A percentile compares a stretch with the other conserved stretches of the same genome.
phyloP scores from a whole-genome alignment of 1,140 invertebrate genomes.

The Pseudomyrmex concolor region DNA sequence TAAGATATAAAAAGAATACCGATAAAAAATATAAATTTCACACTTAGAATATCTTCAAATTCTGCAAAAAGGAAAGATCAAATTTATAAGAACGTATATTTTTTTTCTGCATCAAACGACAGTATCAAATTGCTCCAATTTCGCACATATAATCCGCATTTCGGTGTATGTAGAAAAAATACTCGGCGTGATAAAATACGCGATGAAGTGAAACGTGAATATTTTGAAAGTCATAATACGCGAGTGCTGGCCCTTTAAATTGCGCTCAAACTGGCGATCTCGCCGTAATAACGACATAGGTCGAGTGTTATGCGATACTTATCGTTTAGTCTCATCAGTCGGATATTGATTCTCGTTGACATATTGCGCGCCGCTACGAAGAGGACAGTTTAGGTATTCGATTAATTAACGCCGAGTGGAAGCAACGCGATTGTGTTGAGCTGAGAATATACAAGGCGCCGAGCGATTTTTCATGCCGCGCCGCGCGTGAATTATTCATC shows the following conservation, averaged over 20 bases:
- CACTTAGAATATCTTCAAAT: too few species aligned
- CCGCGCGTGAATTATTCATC: constrained; percentile 54
- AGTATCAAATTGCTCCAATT: constrained; percentile 26
- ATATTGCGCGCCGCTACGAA: not conserved
- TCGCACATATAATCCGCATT: not conserved
- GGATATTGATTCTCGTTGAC: constrained; percentile 68
- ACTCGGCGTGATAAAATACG: not conserved
- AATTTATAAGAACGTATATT: not conserved
- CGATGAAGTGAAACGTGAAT: not conserved
- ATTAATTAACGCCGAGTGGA: constrained; percentile 18
- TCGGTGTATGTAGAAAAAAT: too few species aligned
- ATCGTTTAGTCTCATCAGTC: constrained; percentile 57
- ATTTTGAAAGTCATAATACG: constrained; percentile 20
- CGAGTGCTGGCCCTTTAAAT: constrained; percentile 37
- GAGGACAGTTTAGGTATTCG: constrained; percentile 49
- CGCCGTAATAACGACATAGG: constrained; percentile 71
- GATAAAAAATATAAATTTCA: too few species aligned
- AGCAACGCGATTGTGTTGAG: not conserved
- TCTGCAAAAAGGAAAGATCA: too few species aligned
- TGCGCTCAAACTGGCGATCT: constrained; percentile 67
- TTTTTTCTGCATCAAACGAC: constrained; percentile 16
- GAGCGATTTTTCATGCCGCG: constrained; percentile 51
- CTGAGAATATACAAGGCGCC: constrained; percentile 46
- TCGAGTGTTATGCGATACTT: constrained; percentile 66
- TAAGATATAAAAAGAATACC: constrained; percentile 14